Evolutionary conservation across 2,888 invertebrate species (phyloP).

Genomic region (Blomia tropicalis): DNA sequence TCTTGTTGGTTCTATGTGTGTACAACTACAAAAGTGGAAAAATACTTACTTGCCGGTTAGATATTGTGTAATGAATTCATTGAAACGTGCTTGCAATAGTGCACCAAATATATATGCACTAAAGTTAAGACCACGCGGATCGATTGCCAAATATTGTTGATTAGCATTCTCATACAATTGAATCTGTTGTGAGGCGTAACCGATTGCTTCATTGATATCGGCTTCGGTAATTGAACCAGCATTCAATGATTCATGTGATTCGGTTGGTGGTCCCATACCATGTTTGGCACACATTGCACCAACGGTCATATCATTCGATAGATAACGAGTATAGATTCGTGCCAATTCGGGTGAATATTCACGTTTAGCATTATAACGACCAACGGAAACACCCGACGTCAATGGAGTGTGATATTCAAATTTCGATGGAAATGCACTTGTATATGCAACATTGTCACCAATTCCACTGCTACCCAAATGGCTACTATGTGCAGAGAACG

Average conservation of each 20-base stretch:
- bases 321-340: conserved; percentile 17
- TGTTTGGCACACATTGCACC: conserved; percentile 10
- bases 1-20: too few relatives aligned
- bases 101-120: conserved; percentile 24
- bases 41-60: conserved; percentile 22
- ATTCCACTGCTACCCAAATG: background rate
- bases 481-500: conserved; percentile 9
- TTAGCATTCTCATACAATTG: conserved; percentile 22
- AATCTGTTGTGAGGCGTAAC: conserved; percentile 18
- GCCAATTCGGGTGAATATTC: conserved; percentile 23
- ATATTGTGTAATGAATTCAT: conserved; percentile 23
- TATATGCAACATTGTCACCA: background rate
- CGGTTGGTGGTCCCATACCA: background rate
- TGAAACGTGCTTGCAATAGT: conserved; percentile 21
- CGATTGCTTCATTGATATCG: conserved; percentile 16
- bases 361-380: conserved; percentile 17
- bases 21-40: background rate
- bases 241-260: too few relatives aligned
- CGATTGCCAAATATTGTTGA: conserved; percentile 22
- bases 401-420: background rate
- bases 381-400: conserved; percentile 6
- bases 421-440: conserved; percentile 11
- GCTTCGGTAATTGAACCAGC: conserved; percentile 9
- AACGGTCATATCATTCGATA: background rate
- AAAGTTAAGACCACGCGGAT: conserved; percentile 22